phyloP scores from a whole-genome alignment of 2,888 invertebrate species.

The Octonoba sinensis region DNA sequence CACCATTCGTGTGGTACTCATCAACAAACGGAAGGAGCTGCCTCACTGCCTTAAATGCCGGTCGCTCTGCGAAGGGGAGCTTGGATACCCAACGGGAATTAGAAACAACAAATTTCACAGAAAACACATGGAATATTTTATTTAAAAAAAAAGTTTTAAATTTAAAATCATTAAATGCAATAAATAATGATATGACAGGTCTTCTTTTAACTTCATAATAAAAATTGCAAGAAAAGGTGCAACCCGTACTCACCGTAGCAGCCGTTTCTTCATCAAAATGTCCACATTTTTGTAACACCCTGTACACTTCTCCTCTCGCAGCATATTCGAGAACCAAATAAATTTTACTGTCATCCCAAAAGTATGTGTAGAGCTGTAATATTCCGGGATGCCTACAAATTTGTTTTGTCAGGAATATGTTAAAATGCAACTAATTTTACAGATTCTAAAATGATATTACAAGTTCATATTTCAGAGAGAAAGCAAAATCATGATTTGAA shows the following conservation, averaged over 20 bases:
- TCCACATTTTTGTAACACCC: slow-evolving; percentile 75
- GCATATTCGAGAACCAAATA: slow-evolving; percentile 96
- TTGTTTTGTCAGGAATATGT: neutral
- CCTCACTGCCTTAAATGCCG: too few relatives aligned
- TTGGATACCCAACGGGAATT: too few relatives aligned
- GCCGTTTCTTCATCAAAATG: slow-evolving; percentile 80
- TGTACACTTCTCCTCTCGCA: slow-evolving; percentile 87
- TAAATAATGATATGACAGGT: too few relatives aligned
- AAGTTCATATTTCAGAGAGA: neutral
- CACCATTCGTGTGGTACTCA: too few relatives aligned
- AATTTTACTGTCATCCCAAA: slow-evolving; percentile 91
- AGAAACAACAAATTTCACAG: neutral
- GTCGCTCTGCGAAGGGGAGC: too few relatives aligned
- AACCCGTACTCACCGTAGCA: slow-evolving; percentile 74
- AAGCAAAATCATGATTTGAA: too few relatives aligned
- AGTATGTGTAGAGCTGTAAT: slow-evolving; percentile 92
- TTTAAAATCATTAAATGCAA: too few relatives aligned
- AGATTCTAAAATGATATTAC: neutral
- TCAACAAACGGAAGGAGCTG: too few relatives aligned
- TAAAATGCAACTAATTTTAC: neutral
- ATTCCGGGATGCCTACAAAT: slow-evolving; percentile 92
- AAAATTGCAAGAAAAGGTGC: too few relatives aligned
- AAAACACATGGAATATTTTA: too few relatives aligned
- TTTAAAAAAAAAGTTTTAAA: too few relatives aligned
- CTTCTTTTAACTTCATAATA: too few relatives aligned